Evolutionary conservation across 2,797 vertebrate species (phyloP), one percentile per base, ranked within the genome.

Genomic region (Poeciliopsis infans): DNA sequence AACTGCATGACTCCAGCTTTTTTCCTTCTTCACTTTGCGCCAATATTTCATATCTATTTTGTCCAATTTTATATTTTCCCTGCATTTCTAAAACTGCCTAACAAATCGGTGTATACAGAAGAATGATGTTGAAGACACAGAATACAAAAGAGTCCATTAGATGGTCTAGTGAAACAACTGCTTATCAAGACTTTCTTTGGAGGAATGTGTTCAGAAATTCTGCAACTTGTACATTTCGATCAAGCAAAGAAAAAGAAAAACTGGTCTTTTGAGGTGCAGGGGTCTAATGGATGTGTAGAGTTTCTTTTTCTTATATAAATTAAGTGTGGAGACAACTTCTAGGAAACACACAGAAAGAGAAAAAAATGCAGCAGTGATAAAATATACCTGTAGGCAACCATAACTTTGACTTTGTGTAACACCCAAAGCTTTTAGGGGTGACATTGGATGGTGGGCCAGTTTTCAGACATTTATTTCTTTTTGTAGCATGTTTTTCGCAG

Each of bases 371-470:
- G 64, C n/a, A 11, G 46, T 77, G 25, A 75, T 47, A 46, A 79
- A 59, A 79, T 11, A 39, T 75, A 59, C 79, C 81, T 86, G 41
- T 7, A 74, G 82, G 78, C 72, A 36, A 82, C 57, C 74, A 28
- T 83, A 84, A 89, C 85, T 89, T 90, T 90, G 79, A 87, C 81
- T 79, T 64, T 7, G 41, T 69, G 70, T 55, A 83, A 74, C 43
- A 23, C 79, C 74, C n/a, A 81, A 85, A 85, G 61, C 70, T 73
- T 70, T 31, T 53, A 55, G 36, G n/a, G 81, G 77, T 83, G 53
- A 83, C 59, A 74, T 36, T 72, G 68, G 36, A 3, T 2, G 36
- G 64, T 75, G 82, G 77, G 84, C 59, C 83, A 81, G 57, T 55
- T 77, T 86, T 82, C 46, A 69, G 41, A 77, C 57, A 76, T 61